Base-by-base conservation (phyloP, 2,797 vertebrate species). In the Hemibagrus guttatus region DNA sequence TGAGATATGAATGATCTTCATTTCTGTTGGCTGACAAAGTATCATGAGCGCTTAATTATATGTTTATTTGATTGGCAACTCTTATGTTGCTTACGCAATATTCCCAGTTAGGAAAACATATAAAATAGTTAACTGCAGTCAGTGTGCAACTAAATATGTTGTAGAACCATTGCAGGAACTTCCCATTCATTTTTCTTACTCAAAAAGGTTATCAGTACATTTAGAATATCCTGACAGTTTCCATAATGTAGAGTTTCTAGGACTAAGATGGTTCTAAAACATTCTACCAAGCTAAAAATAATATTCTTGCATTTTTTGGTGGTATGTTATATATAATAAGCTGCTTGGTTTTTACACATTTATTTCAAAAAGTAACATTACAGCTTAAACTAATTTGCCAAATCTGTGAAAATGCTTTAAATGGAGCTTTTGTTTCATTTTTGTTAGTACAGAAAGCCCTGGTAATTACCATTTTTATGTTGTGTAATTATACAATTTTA, bases 401-500 rank as follows among this genome's bases (percentile, higher is more conserved):
- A 58, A 58, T 79, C 31, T 23, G 75, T 58, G 26, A 72, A 72
- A 80, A 59, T 26, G 16, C 31, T 68, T 76, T 58, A 79, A 79
- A 42, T 11, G 11, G 17, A 56, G 59, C 14, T 42, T 79, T 56
- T 68, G 75, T 69, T 80, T 39, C 56, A 86, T 21, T 81, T 39
- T n/a, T 75, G 35, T 72, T 84, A 23, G 14, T 71, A 1, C 0
- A 82, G 42, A 13, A 83, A 42, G 46, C 23, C 35, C 49, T 83
- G 11, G 80, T 76, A 83, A 87, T 87, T 69, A 68, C 46, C 21
- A 26, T n/a, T 58, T 83, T 39, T 76, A 39, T 76, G 31, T 76
- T 82, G 12, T 81, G 17, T 56, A 63, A 66, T 74, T 86, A 23
- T 59, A 74, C 7, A 86, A n/a, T 19, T 39, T 28, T 28, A 64